Evolutionary conservation across 1,140 invertebrate genomes (phyloP), one percentile per base, ranked within the genome.

Genomic region (Scaptodrosophila lebanonensis): DNA sequence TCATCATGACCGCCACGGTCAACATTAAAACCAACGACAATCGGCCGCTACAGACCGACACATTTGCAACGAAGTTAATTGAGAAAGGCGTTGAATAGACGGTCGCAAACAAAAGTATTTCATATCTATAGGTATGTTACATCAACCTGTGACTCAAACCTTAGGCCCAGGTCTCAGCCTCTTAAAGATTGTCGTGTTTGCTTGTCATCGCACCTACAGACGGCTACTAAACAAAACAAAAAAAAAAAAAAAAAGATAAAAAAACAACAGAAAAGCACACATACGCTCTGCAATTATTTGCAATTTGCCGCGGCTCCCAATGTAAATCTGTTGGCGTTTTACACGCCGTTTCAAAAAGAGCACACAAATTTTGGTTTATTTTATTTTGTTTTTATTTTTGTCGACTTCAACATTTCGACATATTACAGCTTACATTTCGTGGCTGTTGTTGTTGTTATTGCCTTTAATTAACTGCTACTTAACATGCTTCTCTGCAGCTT

Each of bases 241-340:
- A n/a, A n/a, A n/a, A n/a, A n/a, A n/a, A n/a, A n/a, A n/a, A n/a
- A n/a, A n/a, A n/a, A n/a, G n/a, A n/a, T n/a, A n/a, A n/a, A n/a
- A n/a, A n/a, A n/a, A n/a, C n/a, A n/a, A n/a, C n/a, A n/a, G n/a
- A n/a, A n/a, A n/a, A n/a, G n/a, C n/a, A n/a, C n/a, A n/a, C n/a
- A n/a, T n/a, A n/a, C n/a, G n/a, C n/a, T n/a, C n/a, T n/a, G 42
- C 40, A 73, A 83, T 82, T 82, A 82, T 82, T 82, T 70, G 69
- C 75, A 82, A 82, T 79, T 73, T 70, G 62, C 15, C 49, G 62
- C 54, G 40, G 36, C 44, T 48, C 33, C 27, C n/a, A 42, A 53
- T 45, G 22, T 16, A 27, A 11, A 52, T 25, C 29, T 30, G 13
- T 33, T 33, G 8, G 32, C 12, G 3, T 33, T 33, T 33, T 33